Evolutionary conservation across 2,888 invertebrate genomes (phyloP), one percentile per base, ranked within the genome.

Genomic region (Portevinia maculata): DNA sequence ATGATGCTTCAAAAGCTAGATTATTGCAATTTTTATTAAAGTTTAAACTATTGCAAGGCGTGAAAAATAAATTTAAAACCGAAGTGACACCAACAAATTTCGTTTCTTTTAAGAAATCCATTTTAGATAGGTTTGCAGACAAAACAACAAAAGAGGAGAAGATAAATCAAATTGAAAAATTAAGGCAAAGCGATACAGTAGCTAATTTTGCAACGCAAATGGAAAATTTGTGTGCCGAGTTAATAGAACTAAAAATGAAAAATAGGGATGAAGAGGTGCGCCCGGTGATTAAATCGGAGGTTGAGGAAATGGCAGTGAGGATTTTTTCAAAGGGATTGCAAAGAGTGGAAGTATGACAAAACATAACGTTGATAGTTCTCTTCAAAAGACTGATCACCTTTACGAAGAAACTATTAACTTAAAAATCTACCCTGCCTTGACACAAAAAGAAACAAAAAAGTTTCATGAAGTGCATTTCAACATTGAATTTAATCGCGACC

Each of bases 161-260:
- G 7, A 6, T 28, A 32, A 32, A 32, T 9, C 32, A 32, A 32
- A 32, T 32, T 3, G 9, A 32, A 32, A 32, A 32, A 32, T 9
- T 9, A 32, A 32, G 32, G 11, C 32, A 32, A 32, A 32, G 2
- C 32, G 32, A 32, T 32, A 32, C 32, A 32, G 32, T 32, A 32
- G 32, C 32, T 32, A 7, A 32, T 32, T 32, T 32, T 32, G 32
- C 32, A 32, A 32, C 32, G 11, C 32, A 32, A 11, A 9, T 32
- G 32, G 9, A 32, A 32, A 32, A 32, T 32, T 32, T 32, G 9
- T 2, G 32, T 32, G 32, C 32, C 32, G 32, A 32, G 32, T 32
- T 32, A 32, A 32, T 32, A 32, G 32, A 32, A 32, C 32, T 32
- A 32, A 32, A 32, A 32, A 32, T 32, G 32, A 32, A 32, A 32